These are phyloP conservation scores for Nyctibius grandis DNA, from an alignment of 2,797 vertebrate genomes.

Conservation along the genomic window DNA sequence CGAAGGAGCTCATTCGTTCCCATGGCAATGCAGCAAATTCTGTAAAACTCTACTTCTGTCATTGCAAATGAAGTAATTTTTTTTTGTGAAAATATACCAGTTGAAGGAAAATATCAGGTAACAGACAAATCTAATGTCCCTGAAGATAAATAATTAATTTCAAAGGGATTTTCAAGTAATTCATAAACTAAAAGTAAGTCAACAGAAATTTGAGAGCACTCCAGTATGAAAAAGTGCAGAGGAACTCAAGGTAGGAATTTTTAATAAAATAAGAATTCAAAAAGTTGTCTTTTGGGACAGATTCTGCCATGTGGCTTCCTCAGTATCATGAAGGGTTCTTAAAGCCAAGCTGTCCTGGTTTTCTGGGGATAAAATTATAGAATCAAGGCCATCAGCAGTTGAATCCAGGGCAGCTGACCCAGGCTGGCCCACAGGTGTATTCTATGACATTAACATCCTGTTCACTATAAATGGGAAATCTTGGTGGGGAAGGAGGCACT, in stretches of 20 bases:
- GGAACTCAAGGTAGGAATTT: background rate
- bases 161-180: conserved; percentile 36
- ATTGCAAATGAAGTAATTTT: conserved; percentile 11
- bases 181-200: background rate
- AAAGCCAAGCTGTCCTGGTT: too few relatives aligned
- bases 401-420: too few relatives aligned
- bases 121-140: background rate
- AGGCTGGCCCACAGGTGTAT: too few relatives aligned
- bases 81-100: background rate
- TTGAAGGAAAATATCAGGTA: conserved; percentile 30
- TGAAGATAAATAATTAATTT: conserved; percentile 54
- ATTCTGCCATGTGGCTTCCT: background rate
- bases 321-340: background rate
- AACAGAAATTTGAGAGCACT: background rate
- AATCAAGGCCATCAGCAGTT: too few relatives aligned
- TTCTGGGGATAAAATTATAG: too few relatives aligned
- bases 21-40: conserved; percentile 43
- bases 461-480: too few relatives aligned
- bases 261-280: background rate
- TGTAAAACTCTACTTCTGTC: conserved; percentile 14
- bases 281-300: background rate
- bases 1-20: conserved; percentile 40
- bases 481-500: too few relatives aligned
- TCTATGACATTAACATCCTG: too few relatives aligned
- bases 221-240: background rate